These are phyloP conservation scores for Anthopleura sola DNA, from an alignment of 64 coral and sea anemone species.

Conservation along the genomic window DNA sequence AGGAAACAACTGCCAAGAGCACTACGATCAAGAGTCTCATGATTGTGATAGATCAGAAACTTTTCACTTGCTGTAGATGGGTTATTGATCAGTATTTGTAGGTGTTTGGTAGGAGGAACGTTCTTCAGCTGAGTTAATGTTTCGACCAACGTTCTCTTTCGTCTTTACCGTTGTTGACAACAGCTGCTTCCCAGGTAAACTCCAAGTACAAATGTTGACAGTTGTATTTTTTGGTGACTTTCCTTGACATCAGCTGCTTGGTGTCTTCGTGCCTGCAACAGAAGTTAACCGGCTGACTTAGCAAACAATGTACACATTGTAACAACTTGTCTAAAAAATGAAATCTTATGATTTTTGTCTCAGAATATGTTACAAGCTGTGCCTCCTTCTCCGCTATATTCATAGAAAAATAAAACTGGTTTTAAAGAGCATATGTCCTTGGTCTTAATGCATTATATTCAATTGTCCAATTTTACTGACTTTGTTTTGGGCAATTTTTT, in stretches of 20 bases:
- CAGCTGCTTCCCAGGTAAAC: neutral
- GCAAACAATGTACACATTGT: neutral
- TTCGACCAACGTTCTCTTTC: neutral
- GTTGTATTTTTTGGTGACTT: neutral
- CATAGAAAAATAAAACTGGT: no score
- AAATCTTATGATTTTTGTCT: neutral
- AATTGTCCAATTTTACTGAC: no score
- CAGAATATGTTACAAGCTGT: no score
- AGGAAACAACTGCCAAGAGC: slow-evolving; percentile 1
- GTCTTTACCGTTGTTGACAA: neutral
- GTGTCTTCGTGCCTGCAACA: neutral
- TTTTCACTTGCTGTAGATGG: neutral
- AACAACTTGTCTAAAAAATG: neutral
- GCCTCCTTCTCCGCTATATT: no score
- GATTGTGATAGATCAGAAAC: neutral
- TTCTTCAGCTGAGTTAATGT: neutral
- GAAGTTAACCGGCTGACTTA: neutral
- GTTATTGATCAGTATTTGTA: neutral
- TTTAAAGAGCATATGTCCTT: no score
- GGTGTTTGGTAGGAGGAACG: neutral
- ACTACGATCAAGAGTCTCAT: slow-evolving; percentile 15
- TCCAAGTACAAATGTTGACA: neutral
- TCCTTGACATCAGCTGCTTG: neutral
- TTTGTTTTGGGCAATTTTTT: no score
- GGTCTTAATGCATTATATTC: no score